phyloP scores from a whole-genome alignment of 1,140 invertebrate genomes.

The Andrena cerasifolii region DNA sequence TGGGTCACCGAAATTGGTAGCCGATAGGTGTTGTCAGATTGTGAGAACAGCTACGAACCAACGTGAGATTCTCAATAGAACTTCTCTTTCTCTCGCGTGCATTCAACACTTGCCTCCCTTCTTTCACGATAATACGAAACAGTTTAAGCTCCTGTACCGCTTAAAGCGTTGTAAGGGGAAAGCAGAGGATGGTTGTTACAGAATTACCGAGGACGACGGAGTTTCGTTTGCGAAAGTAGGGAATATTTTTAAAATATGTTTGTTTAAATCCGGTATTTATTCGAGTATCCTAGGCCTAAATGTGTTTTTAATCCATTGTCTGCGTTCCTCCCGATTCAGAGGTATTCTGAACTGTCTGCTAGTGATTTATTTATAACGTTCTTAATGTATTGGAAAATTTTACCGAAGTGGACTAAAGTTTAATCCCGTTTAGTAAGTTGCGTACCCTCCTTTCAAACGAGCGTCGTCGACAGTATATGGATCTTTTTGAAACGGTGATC shows the following conservation, averaged over 20 bases:
- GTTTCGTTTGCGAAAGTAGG: no score
- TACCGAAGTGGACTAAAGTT: constrained; percentile 25
- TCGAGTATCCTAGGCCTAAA: constrained; percentile 35
- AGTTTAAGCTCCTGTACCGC: not conserved
- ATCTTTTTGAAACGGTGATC: constrained; percentile 7
- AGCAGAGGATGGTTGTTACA: constrained; percentile 31
- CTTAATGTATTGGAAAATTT: constrained; percentile 15
- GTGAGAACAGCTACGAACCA: not conserved
- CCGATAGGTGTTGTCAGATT: not conserved
- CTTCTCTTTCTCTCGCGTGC: constrained; percentile 26
- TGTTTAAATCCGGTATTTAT: constrained; percentile 16
- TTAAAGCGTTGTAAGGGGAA: constrained; percentile 49
- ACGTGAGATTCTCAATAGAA: constrained; percentile 9
- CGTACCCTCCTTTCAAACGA: not conserved
- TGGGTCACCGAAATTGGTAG: constrained; percentile 25
- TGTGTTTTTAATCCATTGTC: constrained; percentile 11
- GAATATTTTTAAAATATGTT: not conserved
- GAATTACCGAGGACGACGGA: not conserved
- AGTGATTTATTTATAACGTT: constrained; percentile 35
- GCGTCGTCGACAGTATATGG: constrained; percentile 20
- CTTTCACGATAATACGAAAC: constrained; percentile 14
- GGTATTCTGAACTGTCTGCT: not conserved
- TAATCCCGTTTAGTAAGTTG: constrained; percentile 18
- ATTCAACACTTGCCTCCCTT: constrained; percentile 16
- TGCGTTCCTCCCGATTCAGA: constrained; percentile 23